Base-by-base conservation (phyloP, 2,113 vertebrate species). In the Dinomys branickii region DNA sequence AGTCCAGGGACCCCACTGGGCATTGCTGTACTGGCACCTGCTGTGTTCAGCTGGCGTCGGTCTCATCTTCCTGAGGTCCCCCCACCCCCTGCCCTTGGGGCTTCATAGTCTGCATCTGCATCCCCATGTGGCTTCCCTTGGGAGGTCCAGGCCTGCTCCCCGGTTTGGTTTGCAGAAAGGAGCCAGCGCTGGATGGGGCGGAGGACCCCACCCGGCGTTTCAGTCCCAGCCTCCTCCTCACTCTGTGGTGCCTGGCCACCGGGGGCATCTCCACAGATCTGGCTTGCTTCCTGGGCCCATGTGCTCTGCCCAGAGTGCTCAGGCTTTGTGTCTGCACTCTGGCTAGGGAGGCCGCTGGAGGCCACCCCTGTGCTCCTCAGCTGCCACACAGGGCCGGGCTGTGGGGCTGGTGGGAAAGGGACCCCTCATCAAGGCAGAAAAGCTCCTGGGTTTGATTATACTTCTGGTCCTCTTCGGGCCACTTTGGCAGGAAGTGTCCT, bases 401-500 rank as follows among this genome's bases (percentile, higher is more conserved):
- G 22, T 3, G 1, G 84, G 7, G 13, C 84, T 90, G 59, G 69
- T 47, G 71, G 58, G 83, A 67, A 94, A 52, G 86, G 58, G 54
- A 59, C 83, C 30, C 16, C 13, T 83, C 65, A 61, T 82, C 65
- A 71, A 92, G 75, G 52, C 50, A 90, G 56, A n/a, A 13, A 63
- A 81, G 22, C 52, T 50, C 59, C 17, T 44, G 83, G 86, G 54
- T 65, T 71, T 63, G 84, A 86, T 84, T 24, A 67, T 30, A 58
- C 44, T 52, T 63, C 69, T 38, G 10, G 85, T 44, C 44, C 17
- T 93, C 50, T 78, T 63, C 30, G 20, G 61, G 61, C 50, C 44
- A 41, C 47, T 54, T 24, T 56, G 95, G 41, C 75, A 84, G 84
- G 90, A 91, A 63, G 86, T 67, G 20, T 91, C 71, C 80, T 88